Conservation (phyloP, 2,113 vertebrate species). For the Cynocephalus volans region DNA sequence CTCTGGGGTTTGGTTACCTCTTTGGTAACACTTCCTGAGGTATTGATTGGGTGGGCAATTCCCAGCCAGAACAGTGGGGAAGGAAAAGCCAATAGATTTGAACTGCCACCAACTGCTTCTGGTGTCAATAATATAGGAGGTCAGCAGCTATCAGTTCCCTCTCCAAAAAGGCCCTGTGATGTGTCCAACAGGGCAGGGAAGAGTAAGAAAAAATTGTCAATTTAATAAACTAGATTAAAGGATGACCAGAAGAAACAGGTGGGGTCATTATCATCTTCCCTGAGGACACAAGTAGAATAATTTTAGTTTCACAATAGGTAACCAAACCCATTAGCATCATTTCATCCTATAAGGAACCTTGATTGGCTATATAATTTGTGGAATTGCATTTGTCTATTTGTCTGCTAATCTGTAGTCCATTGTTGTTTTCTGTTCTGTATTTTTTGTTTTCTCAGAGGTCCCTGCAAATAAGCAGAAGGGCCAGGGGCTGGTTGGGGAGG, state of each 20-base stretch:
- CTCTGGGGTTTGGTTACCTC: constrained; percentile 59
- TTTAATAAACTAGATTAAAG: constrained; percentile 61
- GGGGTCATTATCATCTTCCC: not conserved
- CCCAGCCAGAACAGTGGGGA: not conserved
- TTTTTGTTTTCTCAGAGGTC: constrained; percentile 61
- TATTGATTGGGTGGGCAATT: constrained; percentile 38
- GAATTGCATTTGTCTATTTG: constrained; percentile 62
- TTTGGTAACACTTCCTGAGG: constrained; percentile 66
- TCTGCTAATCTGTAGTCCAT: constrained; percentile 65
- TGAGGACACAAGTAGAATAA: constrained; percentile 16
- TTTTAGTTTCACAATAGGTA: constrained; percentile 59
- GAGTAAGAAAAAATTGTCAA: constrained; percentile 50
- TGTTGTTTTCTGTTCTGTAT: constrained; percentile 56
- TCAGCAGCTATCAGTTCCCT: not conserved
- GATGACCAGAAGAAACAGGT: constrained; percentile 41
- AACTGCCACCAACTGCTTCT: constrained; percentile 29
- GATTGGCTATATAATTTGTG: constrained; percentile 60
- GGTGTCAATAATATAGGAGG: not conserved
- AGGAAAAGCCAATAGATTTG: constrained; percentile 55
- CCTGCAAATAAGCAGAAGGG: constrained; percentile 75
- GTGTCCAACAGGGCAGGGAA: constrained; percentile 10
- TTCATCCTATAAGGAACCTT: constrained; percentile 53
- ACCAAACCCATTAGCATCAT: constrained; percentile 65
- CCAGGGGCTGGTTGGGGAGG: constrained; percentile 67
- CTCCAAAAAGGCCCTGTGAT: not conserved